Conservation (phyloP, 2,113 vertebrate genomes). For the Elephas maximus region DNA sequence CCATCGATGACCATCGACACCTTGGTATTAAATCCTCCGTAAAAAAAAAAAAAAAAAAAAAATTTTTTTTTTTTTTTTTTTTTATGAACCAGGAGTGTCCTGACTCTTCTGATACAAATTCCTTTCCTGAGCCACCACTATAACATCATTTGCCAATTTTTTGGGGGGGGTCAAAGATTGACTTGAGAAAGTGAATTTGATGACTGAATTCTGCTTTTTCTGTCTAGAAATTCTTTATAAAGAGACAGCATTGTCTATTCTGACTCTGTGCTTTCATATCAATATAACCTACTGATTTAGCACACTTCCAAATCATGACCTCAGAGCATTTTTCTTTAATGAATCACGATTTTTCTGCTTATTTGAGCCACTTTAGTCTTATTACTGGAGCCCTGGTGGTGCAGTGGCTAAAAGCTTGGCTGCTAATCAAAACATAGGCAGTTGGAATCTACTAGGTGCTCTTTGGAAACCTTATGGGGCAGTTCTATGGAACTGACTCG, state of each 20-base stretch:
- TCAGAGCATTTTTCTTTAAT: not conserved
- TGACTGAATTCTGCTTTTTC: not conserved
- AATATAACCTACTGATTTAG: not conserved
- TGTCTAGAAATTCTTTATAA: not conserved
- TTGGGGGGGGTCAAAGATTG: not conserved
- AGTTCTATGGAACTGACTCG: too few species aligned
- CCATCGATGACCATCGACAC: not conserved
- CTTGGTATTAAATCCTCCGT: not conserved
- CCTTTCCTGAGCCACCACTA: not conserved
- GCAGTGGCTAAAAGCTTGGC: too few species aligned
- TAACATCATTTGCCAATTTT: not conserved
- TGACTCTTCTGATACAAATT: not conserved
- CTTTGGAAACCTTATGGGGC: too few species aligned
- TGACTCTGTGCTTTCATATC: not conserved
- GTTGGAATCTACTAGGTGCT: too few species aligned
- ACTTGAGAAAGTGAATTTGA: not conserved
- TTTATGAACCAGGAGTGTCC: not conserved
- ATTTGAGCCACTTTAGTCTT: not conserved
- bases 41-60: too few species aligned
- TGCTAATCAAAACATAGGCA: too few species aligned
- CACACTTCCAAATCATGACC: not conserved
- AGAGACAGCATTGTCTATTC: not conserved
- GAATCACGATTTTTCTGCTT: not conserved
- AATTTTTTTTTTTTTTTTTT: not conserved
- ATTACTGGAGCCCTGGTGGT: too few species aligned